Evolutionary conservation across 2,113 vertebrate genomes (phyloP), one percentile per base, ranked within the genome.

Genomic region (Phaethon lepturus): DNA sequence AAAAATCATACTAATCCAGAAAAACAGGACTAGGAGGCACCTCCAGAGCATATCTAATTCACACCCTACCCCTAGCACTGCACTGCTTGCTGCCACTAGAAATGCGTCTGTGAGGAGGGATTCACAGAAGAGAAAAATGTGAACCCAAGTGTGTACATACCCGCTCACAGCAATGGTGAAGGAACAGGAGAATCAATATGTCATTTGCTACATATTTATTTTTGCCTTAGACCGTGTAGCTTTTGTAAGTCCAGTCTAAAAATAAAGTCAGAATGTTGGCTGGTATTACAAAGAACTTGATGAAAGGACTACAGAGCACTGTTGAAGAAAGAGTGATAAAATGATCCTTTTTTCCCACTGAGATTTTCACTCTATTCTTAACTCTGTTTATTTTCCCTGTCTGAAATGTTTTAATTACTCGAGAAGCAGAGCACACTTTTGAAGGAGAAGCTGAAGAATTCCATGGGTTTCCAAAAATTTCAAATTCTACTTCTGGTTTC

Each of bases 261-360:
- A 92, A 95, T 82, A 86, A 93, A 93, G n/a, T 45, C 49, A 82
- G 58, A 95, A 76, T 80, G 13, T 78, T 96, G 91, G 69, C 90
- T 93, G 71, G 42, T 87, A 40, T 72, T 85, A 81, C 62, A 89
- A 94, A 89, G 69, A 93, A 78, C 29, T 93, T 94, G 63, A 81
- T 92, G 84, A 86, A 92, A 91, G 55, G 75, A 91, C 38, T 84
- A 40, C 19, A 86, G 72, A 74, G 56, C 29, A 80, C 47, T 87
- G 69, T 82, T 72, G 66, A 90, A 89, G 60, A 81, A 86, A 81
- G 29, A 55, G 25, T 84, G 77, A 91, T 93, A 84, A 81, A 94
- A 87, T 81, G 25, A 81, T 71, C 40, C 4, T 20, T 94, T 90
- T 62, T 45, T 10, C 58, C 31, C 53, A 60, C 17, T 68, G 77